phyloP scores from a whole-genome alignment of 2,113 vertebrate genomes.

The Lynx canadensis region DNA sequence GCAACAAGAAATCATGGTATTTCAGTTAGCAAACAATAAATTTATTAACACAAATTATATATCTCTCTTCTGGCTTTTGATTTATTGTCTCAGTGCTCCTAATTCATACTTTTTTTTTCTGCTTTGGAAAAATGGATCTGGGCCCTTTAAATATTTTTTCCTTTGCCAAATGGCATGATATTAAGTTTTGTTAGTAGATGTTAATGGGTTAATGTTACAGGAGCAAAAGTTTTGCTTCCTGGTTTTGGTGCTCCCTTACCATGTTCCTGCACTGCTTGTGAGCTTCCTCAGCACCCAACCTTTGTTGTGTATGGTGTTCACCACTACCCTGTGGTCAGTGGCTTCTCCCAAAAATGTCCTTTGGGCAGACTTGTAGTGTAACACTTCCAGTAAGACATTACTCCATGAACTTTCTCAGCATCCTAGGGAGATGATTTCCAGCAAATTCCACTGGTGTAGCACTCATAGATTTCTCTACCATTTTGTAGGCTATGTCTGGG shows the following conservation, averaged over 20 bases:
- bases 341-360: background rate
- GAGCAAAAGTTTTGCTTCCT: background rate
- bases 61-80: background rate
- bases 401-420: background rate
- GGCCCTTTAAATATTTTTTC: background rate
- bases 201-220: background rate
- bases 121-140: background rate
- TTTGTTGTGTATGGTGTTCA: background rate
- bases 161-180: background rate
- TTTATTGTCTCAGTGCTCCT: background rate
- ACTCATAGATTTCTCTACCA: background rate
- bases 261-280: background rate
- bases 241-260: background rate
- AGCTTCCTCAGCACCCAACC: background rate
- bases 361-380: background rate
- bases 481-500: rapidly evolving
- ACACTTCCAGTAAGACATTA: background rate
- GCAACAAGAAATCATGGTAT: background rate
- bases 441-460: background rate
- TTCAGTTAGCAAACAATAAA: background rate
- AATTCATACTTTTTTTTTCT: background rate
- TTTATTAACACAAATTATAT: background rate
- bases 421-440: background rate
- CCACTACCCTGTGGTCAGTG: background rate
- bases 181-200: background rate